Evolutionary conservation across 2,888 invertebrate species (phyloP).

Genomic region (Metacarcinus magister): DNA sequence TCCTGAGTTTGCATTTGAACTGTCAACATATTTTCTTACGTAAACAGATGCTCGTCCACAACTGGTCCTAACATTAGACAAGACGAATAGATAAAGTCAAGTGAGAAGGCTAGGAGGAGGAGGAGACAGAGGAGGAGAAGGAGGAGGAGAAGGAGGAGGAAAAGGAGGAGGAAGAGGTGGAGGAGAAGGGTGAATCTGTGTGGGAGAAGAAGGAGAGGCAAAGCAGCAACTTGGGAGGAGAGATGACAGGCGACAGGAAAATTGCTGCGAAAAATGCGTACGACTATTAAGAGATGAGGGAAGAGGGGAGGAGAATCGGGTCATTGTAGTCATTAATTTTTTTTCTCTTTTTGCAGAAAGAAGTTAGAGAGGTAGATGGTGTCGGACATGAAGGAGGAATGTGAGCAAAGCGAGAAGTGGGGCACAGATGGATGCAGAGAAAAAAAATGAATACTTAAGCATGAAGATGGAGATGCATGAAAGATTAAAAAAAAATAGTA

Average conservation of each 20-base stretch:
- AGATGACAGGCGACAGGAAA: conserved; percentile 28
- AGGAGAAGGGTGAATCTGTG: not conserved
- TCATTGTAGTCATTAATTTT: not conserved
- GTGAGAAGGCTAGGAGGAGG: not conserved
- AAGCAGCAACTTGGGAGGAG: not conserved
- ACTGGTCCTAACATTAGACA: not conserved
- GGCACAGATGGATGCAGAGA: not conserved
- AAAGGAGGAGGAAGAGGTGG: not conserved
- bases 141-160: not conserved
- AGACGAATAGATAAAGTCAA: not conserved
- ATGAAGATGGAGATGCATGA: not conserved
- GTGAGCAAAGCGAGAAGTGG: not conserved
- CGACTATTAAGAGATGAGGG: not conserved
- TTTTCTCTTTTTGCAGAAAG: not conserved
- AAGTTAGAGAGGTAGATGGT: not conserved
- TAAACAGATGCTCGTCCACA: not conserved
- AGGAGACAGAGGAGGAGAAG: not conserved
- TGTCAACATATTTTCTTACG: not conserved
- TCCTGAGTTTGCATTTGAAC: not conserved
- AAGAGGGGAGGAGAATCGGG: not conserved
- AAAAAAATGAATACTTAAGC: not conserved
- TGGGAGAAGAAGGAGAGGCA: not conserved
- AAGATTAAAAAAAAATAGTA: not conserved
- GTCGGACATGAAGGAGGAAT: not conserved
- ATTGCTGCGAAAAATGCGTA: conserved; percentile 19